phyloP scores from a whole-genome alignment of 2,113 vertebrate species.

The Callopanchax toddi region DNA sequence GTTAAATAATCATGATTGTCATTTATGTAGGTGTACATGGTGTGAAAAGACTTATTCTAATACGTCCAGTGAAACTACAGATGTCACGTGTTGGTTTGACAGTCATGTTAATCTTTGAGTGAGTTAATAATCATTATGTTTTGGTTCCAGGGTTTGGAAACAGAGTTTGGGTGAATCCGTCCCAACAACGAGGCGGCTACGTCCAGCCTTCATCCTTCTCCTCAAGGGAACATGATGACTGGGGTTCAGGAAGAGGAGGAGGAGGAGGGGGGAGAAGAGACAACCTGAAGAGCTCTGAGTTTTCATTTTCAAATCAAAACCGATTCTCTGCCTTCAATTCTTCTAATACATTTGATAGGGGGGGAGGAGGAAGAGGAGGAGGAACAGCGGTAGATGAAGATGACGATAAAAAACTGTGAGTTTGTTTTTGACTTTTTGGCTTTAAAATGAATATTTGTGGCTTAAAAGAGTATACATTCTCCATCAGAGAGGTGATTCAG shows the following conservation, averaged over 20 bases:
- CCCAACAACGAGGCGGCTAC: constrained; percentile 77
- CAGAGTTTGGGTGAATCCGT: constrained; percentile 82
- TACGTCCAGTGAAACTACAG: not conserved
- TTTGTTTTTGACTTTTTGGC: constrained; percentile 11
- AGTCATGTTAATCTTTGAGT: too few species aligned
- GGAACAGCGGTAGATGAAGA: constrained; percentile 76
- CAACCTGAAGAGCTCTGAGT: constrained; percentile 60
- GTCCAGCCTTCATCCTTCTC: constrained; percentile 86
- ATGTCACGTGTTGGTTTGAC: too few species aligned
- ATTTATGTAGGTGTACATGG: too few species aligned
- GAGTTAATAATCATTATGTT: not conserved
- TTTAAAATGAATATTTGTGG: not conserved
- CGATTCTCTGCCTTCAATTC: constrained; percentile 76
- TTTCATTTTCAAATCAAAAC: constrained; percentile 80
- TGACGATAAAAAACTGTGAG: constrained; percentile 86
- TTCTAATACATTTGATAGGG: constrained; percentile 51
- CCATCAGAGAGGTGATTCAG: constrained; percentile 83
- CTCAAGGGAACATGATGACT: constrained; percentile 64
- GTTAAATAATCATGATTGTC: too few species aligned
- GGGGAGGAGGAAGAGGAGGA: constrained; percentile 55
- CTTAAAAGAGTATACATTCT: not conserved
- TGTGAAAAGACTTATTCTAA: too few species aligned
- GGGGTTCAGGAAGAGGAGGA: constrained; percentile 45
- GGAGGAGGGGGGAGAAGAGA: constrained; percentile 74
- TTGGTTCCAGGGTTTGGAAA: constrained; percentile 75